Percentiles rank a stretch among this genome's conserved stretches.
Conservation (phyloP, 2,113 vertebrate genomes). For the Catagonus wagneri region DNA sequence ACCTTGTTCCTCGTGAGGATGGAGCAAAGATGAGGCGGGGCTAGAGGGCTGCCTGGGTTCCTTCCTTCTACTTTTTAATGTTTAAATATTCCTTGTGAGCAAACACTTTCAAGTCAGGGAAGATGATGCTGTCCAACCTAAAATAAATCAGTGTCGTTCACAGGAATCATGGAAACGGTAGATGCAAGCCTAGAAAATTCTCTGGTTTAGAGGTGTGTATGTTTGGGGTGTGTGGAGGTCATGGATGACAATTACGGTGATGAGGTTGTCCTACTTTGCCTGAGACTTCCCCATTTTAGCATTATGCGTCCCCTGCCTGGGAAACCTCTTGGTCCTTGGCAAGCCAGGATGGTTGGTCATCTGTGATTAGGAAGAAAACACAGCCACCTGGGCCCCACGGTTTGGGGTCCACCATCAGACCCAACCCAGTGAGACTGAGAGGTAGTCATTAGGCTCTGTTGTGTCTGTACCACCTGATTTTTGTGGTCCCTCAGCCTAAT, state of each 20-base stretch:
- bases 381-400: neutral
- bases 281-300: neutral
- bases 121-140: neutral
- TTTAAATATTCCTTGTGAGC: neutral
- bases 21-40: neutral
- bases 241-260: neutral
- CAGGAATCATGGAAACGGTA: neutral
- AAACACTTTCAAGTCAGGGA: neutral
- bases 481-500: neutral
- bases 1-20: neutral
- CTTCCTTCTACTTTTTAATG: neutral
- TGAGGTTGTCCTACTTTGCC: neutral
- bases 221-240: fast-evolving
- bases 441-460: neutral
- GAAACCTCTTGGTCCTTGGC: neutral
- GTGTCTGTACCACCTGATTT: neutral
- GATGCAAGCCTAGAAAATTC: neutral
- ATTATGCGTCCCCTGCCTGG: neutral
- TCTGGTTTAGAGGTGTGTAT: neutral
- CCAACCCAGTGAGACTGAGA: neutral
- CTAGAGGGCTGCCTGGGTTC: neutral
- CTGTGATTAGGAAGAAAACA: neutral
- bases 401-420: neutral
- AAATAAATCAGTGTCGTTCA: neutral
- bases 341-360: neutral